Base-by-base conservation (phyloP, 2,113 vertebrate species). In the Chlamydotis undulata region DNA sequence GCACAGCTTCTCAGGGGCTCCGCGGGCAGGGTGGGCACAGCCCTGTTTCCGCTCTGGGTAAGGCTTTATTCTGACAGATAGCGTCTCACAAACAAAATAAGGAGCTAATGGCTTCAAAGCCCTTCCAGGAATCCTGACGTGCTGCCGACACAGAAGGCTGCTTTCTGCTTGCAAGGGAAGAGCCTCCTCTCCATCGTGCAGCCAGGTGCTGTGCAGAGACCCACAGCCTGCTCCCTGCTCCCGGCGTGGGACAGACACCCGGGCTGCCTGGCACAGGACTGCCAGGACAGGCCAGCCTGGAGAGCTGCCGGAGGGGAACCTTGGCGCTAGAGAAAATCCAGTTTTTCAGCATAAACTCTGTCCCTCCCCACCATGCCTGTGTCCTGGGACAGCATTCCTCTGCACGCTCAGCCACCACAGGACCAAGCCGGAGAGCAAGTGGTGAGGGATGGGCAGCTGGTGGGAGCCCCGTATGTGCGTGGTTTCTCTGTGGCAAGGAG, bases 201-300 rank as follows among this genome's bases (percentile, higher is more conserved):
- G 63, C 45, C 16, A 4, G 73, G 52, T 61, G 21, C n/a, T 7
- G 9, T n/a, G 25, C 33, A 45, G 26, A 19, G 14, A 39, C 31
- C 57, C 68, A 7, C 28, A 60, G 73, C 33, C 41, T 52, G 35
- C 14, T 31, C 49, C 49, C 29, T 4, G 6, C 12, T 25, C 28
- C 68, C 1, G 4, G 16, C 0, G 0, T 6, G 71, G 70, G 43
- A 35, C 33, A 39, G 60, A 28, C 3, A 5, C 31, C 25, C 25
- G 0, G 31, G 35, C 49, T 50, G 28, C 45, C 33, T 28, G 18
- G 37, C 2, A 1, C 15, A 50, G 55, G 37, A 19, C 12, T 70
- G 76, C 28, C 0, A 2, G 14, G 26, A 14, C 14, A 31, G 55
- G 18, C 53, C 85, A 63, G 59, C 18, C 67, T 6, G 67, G 71